phyloP scores from a whole-genome alignment of 2,888 invertebrate genomes.

The Leptogaster cylindrica region DNA sequence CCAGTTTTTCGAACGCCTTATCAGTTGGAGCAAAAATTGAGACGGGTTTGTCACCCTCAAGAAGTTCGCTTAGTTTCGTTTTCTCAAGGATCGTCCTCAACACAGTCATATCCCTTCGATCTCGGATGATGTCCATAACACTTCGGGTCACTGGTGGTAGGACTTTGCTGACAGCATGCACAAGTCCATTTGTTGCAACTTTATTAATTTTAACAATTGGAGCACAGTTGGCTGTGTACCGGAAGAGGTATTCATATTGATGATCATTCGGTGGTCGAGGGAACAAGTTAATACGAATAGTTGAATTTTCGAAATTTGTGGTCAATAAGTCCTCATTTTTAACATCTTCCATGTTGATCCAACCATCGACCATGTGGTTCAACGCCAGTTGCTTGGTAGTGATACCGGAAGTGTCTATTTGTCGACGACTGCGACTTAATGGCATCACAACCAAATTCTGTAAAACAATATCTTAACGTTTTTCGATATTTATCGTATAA shows the following conservation, averaged over 20 bases:
- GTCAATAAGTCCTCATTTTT: slow-evolving; percentile 65
- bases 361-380: slow-evolving; percentile 67
- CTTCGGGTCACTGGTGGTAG: slow-evolving; percentile 65
- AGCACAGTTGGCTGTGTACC: slow-evolving; percentile 72
- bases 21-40: slow-evolving; percentile 74
- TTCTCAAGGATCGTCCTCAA: slow-evolving; percentile 66
- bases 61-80: slow-evolving; percentile 65
- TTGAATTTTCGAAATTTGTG: slow-evolving; percentile 56
- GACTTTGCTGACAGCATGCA: slow-evolving; percentile 70
- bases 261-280: slow-evolving; percentile 53
- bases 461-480: neutral
- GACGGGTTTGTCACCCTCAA: slow-evolving; percentile 65
- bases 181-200: slow-evolving; percentile 70
- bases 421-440: slow-evolving; percentile 49
- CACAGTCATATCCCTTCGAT: slow-evolving; percentile 67
- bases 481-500: neutral
- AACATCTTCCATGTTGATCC: slow-evolving; percentile 66
- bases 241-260: slow-evolving; percentile 54
- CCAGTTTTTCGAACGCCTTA: slow-evolving; percentile 70
- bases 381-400: slow-evolving; percentile 64
- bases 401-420: slow-evolving; percentile 53
- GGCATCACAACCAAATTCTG: slow-evolving; percentile 63
- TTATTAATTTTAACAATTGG: slow-evolving; percentile 68
- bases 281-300: slow-evolving; percentile 58
- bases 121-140: slow-evolving; percentile 66